Conservation (phyloP, 2,888 invertebrate species). For the Eucriotettix oculatus region DNA sequence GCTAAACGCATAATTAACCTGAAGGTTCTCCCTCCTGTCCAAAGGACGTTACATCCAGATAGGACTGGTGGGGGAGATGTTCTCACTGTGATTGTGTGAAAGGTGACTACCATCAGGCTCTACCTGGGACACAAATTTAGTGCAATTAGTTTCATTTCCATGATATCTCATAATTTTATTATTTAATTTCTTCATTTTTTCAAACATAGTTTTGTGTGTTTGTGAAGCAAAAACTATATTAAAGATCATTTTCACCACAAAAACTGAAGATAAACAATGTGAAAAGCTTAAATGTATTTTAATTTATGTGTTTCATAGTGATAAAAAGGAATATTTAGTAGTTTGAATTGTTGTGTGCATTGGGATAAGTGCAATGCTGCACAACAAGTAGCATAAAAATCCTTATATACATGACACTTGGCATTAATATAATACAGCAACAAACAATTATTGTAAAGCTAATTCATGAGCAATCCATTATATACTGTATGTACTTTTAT, state of each 20-base stretch:
- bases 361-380: background rate
- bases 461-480: no score
- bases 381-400: background rate
- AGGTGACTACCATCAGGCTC: background rate
- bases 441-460: no score
- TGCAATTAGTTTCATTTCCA: no score
- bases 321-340: background rate
- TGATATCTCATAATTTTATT: no score
- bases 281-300: background rate
- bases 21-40: conserved; percentile 12
- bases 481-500: no score
- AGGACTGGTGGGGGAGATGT: conserved; percentile 11
- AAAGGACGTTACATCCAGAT: conserved; percentile 13
- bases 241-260: background rate
- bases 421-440: no score
- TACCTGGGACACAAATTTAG: no score
- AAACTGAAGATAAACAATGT: background rate
- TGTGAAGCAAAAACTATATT: background rate
- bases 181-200: no score
- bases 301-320: background rate
- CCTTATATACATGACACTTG: no score
- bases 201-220: background rate
- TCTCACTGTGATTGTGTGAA: conserved; percentile 12
- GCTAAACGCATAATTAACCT: conserved; percentile 44
- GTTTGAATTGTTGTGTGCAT: background rate